Base-by-base conservation (phyloP, 1,140 invertebrate species). In the Euwallacea similis region DNA sequence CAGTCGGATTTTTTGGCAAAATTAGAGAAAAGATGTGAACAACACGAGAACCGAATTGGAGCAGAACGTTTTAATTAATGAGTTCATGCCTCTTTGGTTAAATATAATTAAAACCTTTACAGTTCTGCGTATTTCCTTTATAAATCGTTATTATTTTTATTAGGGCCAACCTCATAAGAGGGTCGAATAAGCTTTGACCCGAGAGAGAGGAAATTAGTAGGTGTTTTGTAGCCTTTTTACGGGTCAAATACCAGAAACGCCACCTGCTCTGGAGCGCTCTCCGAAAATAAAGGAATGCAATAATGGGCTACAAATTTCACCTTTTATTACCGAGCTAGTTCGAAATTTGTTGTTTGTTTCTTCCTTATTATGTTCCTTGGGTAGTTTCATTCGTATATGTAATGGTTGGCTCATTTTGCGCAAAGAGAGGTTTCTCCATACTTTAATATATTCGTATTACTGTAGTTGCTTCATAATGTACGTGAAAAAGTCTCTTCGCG, bases 201-300 rank as follows among this genome's bases (percentile, higher is more conserved):
- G 21, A 10, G 55, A 58, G 21, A 58, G 33, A 42, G 59, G 42
- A 61, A 61, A 42, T 61, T 61, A 61, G 42, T 61, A 61, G 59
- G 59, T 61, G 59, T 61, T 61, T 61, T 61, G 59, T 43, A 43
- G 15, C 55, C 55, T 58, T 58, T 58, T 58, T 58, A 58, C 55
- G 55, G 59, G 59, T 61, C 59, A 61, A 61, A 61, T 61, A 61
- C 41, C 43, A 61, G 42, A 61, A 61, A 61, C 59, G 42, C 59
- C 59, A 61, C 59, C 59, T 61, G 59, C 42, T 61, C 42, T 42
- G 42, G 33, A 42, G 42, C 59, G 59, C n/a, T 43, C 33, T 11
- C 11, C 8, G 42, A 61, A 61, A 61, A 9, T n/a, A 61, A 61
- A 61, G 59, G 59, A 61, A 61, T 43, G 59, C 42, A 61, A 43